A percentile compares a stretch with the other conserved stretches of the same genome.
Conservation (phyloP, 1,140 invertebrate species). For the Caenorhabditis remanei region DNA sequence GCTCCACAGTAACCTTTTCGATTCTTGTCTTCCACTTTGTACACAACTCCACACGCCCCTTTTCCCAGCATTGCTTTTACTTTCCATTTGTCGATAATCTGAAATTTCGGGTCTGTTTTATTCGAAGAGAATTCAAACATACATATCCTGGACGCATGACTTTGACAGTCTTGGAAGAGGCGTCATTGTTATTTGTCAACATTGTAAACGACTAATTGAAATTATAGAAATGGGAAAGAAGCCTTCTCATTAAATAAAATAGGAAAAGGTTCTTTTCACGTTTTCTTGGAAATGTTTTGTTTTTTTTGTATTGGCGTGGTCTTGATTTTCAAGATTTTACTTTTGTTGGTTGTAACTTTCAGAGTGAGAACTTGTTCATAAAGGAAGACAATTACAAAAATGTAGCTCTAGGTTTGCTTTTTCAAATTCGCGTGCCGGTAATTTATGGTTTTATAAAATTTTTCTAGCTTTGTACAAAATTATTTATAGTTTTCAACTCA, state of each 20-base stretch:
- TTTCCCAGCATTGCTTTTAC: conserved; percentile 35
- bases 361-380: no score
- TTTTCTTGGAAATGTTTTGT: no score
- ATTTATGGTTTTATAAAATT: no score
- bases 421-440: no score
- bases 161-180: neutral
- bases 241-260: no score
- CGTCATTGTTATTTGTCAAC: conserved; percentile 15
- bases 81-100: conserved; percentile 43
- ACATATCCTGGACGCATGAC: conserved; percentile 51
- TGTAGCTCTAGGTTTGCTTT: no score
- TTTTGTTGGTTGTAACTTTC: no score
- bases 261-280: no score
- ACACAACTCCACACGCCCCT: conserved; percentile 53
- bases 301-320: no score
- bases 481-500: conserved; percentile 31
- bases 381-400: no score
- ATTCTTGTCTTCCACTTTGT: conserved; percentile 51
- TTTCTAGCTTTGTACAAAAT: neutral
- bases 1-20: conserved; percentile 50
- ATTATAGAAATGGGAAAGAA: neutral
- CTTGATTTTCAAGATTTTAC: no score
- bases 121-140: neutral
- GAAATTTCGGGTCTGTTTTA: neutral
- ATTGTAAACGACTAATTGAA: conserved; percentile 2